Conservation (phyloP, 2,888 invertebrate genomes). For the Beris chalybata region DNA sequence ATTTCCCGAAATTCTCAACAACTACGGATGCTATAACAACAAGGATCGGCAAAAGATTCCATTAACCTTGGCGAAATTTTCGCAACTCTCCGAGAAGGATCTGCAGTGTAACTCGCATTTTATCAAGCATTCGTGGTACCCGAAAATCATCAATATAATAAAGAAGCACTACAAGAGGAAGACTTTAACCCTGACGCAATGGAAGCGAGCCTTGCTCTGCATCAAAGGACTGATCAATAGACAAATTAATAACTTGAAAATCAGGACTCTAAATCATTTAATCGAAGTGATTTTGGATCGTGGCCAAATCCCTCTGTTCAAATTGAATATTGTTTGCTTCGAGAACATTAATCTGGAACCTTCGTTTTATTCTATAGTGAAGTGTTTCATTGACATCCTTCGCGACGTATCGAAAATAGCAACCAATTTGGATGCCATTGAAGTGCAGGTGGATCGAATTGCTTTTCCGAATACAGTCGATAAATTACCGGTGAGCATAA, state of each 20-base stretch:
- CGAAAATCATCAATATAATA: constrained; percentile 51
- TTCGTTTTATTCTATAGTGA: constrained; percentile 61
- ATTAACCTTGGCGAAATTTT: constrained; percentile 45
- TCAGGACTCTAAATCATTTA: constrained; percentile 66
- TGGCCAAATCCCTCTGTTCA: constrained; percentile 64
- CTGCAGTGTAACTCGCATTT: constrained; percentile 53
- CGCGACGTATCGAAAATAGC: constrained; percentile 61
- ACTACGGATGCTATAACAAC: constrained; percentile 46
- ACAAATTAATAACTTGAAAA: constrained; percentile 69
- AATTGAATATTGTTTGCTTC: constrained; percentile 57
- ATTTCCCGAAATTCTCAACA: constrained; percentile 53
- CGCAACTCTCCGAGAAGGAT: constrained; percentile 46
- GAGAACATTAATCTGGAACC: constrained; percentile 61
- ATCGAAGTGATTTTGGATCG: constrained; percentile 61
- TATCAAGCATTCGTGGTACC: constrained; percentile 57
- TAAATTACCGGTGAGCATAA: constrained; percentile 63
- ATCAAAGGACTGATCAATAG: constrained; percentile 60
- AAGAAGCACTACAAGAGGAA: constrained; percentile 49
- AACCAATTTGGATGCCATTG: constrained; percentile 64
- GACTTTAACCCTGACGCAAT: constrained; percentile 43
- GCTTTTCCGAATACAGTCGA: constrained; percentile 49
- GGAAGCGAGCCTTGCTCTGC: constrained; percentile 53
- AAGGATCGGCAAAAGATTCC: constrained; percentile 39
- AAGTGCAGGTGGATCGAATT: constrained; percentile 48
- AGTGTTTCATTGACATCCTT: constrained; percentile 63